Conservation (phyloP, 2,113 vertebrate species). For the Larimichthys crocea region DNA sequence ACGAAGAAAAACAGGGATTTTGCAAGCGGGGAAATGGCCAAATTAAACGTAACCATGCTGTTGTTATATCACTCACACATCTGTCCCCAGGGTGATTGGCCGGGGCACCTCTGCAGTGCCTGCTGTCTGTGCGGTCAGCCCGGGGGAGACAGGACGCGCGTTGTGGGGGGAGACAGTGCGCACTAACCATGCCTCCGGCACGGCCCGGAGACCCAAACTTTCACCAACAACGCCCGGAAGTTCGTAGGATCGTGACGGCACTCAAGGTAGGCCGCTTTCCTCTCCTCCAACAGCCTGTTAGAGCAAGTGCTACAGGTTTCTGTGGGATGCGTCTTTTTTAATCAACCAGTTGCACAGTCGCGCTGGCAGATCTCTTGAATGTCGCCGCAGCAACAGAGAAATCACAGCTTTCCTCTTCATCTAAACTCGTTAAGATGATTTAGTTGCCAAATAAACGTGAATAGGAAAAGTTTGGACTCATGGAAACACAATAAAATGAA, state of each 20-base stretch:
- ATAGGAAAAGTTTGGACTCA: not conserved
- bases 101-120: constrained; percentile 47
- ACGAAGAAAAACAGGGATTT: constrained; percentile 58
- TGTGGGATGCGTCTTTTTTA: not conserved
- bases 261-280: constrained; percentile 56
- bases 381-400: not conserved
- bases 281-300: not conserved
- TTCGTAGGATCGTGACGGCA: constrained; percentile 36
- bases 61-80: constrained; percentile 79
- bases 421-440: no score
- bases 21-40: constrained; percentile 70
- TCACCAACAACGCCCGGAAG: constrained; percentile 26
- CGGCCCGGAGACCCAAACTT: constrained; percentile 62
- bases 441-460: not conserved
- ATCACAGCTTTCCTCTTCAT: not conserved
- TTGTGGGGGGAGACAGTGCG: constrained; percentile 39
- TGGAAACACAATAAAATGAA: not conserved
- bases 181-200: constrained; percentile 54
- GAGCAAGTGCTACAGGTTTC: constrained; percentile 2
- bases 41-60: constrained; percentile 73
- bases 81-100: constrained; percentile 73
- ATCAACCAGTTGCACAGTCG: not conserved
- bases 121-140: constrained; percentile 47
- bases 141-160: constrained; percentile 31
- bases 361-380: not conserved